Base-by-base conservation (phyloP, 2,888 invertebrate species). In the Torymus tubicola region DNA sequence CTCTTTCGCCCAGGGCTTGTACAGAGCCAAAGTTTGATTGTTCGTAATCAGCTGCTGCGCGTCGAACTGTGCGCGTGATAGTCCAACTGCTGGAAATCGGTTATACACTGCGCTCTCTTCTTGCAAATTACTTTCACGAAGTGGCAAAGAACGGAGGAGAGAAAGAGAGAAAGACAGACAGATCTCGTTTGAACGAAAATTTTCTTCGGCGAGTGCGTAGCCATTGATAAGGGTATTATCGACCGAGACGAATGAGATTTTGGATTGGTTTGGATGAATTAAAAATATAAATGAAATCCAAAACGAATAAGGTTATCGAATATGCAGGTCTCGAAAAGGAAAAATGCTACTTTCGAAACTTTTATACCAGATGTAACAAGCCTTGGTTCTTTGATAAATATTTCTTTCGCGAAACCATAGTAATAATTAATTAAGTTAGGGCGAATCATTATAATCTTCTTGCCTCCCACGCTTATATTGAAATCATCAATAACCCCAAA, bases 1-100 rank as follows among this genome's bases (percentile, higher is more conserved):
- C 14, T 71, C 24, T 21, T 12, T 24, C 53, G 52, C 21, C 8
- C 31, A 31, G 12, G 18, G 13, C 42, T 3, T 61, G 67, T 53
- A 75, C 42, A 24, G 64, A 21, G 31, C 52, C 52, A 73, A 80
- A 81, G 77, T 78, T 82, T 72, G 81, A 83, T 83, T 81, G 82
- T 81, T 72, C 81, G 63, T 64, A 72, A 82, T 81, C 81, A 74
- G 73, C 53, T 16, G 60, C 74, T 50, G 14, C 55, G 61, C 55
- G 42, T 24, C 64, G 55, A 71, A 60, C 13, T 50, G 42, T 42
- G 42, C 42, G 42, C 53, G 14, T 50, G 68, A 71, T 64, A 57
- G 57, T 42, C 18, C 21, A 16, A n/a, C 80, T 60, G 65, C 42
- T 42, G 42, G 42, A 21, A 67, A 80, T 80, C 67, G 81, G 63